These are phyloP conservation scores for Zaprionus davidi DNA, from an alignment of 1,140 invertebrate genomes.

Conservation along the genomic window DNA sequence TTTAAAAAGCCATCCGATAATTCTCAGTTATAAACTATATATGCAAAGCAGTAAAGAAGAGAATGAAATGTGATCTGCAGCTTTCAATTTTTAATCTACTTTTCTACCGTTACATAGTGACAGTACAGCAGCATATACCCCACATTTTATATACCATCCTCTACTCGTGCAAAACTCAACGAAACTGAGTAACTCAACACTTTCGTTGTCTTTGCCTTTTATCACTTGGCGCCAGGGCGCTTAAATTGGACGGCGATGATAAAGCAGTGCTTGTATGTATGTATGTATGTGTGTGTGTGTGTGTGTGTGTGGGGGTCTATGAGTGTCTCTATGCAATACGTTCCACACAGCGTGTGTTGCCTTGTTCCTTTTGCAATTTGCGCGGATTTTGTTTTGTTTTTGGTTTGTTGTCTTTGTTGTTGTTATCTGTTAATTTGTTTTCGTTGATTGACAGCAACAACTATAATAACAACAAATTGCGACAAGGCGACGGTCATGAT, in stretches of 20 bases:
- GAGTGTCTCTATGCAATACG: constrained; percentile 2
- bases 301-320: neutral
- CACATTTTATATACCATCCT: neutral
- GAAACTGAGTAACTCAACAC: constrained; percentile 12
- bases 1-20: too few relatives aligned
- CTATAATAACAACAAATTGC: constrained; percentile 49
- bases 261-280: constrained; percentile 13
- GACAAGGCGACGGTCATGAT: constrained; percentile 43
- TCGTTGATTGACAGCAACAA: constrained; percentile 61
- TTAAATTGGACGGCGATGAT: constrained; percentile 41
- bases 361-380: neutral
- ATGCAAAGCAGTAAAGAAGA: too few relatives aligned
- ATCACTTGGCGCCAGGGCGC: constrained; percentile 50
- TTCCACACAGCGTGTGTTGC: constrained; percentile 11
- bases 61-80: too few relatives aligned
- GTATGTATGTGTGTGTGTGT: constrained; percentile 7
- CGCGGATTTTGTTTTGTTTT: neutral
- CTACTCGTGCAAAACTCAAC: neutral
- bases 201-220: constrained; percentile 28
- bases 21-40: neutral
- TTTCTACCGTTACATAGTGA: neutral
- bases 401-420: constrained; percentile 28
- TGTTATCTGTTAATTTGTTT: constrained; percentile 43
- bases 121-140: constrained; percentile 15
- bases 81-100: neutral